Base-by-base conservation (phyloP, 2,888 invertebrate species). In the Eristalis arbustorum region DNA sequence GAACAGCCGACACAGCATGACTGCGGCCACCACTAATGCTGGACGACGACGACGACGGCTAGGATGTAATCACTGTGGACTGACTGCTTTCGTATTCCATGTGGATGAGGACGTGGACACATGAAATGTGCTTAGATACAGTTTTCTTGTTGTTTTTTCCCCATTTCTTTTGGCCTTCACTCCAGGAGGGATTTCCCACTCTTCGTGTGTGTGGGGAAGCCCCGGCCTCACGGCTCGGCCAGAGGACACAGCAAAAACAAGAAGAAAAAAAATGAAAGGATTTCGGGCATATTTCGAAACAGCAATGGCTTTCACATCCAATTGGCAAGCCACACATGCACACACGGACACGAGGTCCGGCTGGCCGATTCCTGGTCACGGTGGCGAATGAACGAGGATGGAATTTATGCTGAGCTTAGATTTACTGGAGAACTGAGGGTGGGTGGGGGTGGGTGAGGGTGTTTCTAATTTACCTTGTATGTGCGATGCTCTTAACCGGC, bases 341-440 rank as follows among this genome's bases (percentile, higher is more conserved):
- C 28, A 63, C 37, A 34, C 37, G 31, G 22, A 14, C 18, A 31
- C 6, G 37, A 23, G 76, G 37, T 4, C 14, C 40, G 40, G 18
- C 49, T 18, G 6, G 49, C 6, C 18, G 3, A 18, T 11, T 13
- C 13, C 37, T 13, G 37, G 3, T 13, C 3, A 37, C 13, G 37
- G 37, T 13, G 37, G 37, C 3, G 76, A 76, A 68, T 84, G 72
- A 40, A 71, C 66, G 63, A 42, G 83, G 61, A 57, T 64, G 74
- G 62, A 78, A 78, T 87, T 83, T 87, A 75, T 87, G 87, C 87
- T 87, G 87, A 87, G 87, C 87, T 87, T 28, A 75, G 87, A 83
- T 83, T 87, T 75, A 87, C 87, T 87, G 67, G 83, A 82, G 75
- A 87, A 87, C n/a, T n/a, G n/a, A n/a, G 57, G 23, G 25, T 11